phyloP scores from a whole-genome alignment of 2,113 vertebrate species.

The Tricholaema leucomelas region DNA sequence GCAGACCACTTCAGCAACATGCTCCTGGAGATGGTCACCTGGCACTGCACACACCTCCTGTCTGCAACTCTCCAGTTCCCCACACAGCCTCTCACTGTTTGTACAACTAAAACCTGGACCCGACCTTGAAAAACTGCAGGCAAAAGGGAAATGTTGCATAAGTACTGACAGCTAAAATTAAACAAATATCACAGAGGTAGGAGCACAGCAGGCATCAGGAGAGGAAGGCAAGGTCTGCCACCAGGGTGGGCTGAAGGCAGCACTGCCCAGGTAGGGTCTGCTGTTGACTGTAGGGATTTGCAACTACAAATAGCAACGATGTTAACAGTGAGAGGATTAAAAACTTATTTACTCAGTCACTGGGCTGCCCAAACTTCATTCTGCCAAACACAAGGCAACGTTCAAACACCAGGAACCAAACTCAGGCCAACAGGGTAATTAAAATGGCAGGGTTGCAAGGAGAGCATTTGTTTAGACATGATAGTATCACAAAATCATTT shows the following conservation, averaged over 20 bases:
- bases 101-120: not conserved
- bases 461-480: not conserved
- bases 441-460: not conserved
- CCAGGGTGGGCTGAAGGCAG: not conserved
- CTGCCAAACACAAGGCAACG: not conserved
- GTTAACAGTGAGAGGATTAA: not conserved
- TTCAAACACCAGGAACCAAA: not conserved
- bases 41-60: accelerated
- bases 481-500: not conserved
- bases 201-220: not conserved
- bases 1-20: not conserved
- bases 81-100: not conserved
- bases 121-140: not conserved
- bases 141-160: not conserved
- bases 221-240: not conserved
- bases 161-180: not conserved
- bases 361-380: not conserved
- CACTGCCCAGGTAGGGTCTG: not conserved
- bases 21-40: accelerated
- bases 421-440: not conserved
- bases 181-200: not conserved
- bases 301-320: not conserved
- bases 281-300: not conserved
- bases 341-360: not conserved
- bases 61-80: not conserved